Evolutionary conservation across 2,888 invertebrate species (phyloP), one percentile per base, ranked within the genome.

Genomic region (Macroteleia sp.): DNA sequence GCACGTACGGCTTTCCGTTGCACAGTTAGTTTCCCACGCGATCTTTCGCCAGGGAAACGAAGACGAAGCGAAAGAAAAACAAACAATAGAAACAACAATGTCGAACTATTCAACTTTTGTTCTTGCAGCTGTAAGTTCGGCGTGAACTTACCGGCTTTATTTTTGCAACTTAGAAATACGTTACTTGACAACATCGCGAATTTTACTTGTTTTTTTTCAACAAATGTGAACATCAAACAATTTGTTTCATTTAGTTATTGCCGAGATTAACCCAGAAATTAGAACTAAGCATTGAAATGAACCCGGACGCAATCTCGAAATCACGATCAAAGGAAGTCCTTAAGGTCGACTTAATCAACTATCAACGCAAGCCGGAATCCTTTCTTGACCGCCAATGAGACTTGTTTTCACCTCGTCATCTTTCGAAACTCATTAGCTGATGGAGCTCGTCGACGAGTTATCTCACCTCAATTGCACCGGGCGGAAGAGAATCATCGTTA

Each of bases 401-500:
- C 54, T 61, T 48, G 76, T 69, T 76, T 79, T 78, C 73, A 74
- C 77, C 61, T 76, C 61, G 69, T 70, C 83, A 79, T 80, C 81
- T 80, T 80, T 64, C 76, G 79, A 74, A 82, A 84, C 84, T 87
- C 86, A 88, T 88, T 87, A 87, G 82, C 81, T 86, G 87, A 88
- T 87, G 85, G 82, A 83, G 36, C 66, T 77, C 78, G 69, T 59
- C 73, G 62, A 71, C 62, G 41, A 70, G 73, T 76, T 74, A 81
- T 77, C 74, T 71, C 54, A 73, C 76, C 56, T 77, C 41, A 48
- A 50, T 66, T 44, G 52, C 67, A 28, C 22, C 59, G 36, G 22
- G 62, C 42, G 59, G 32, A 52, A 59, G 70, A 79, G 69, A 66
- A 74, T 70, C 64, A 54, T 75, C 81, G 84, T 86, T 86, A 87